These are phyloP conservation scores for Ahaetulla prasina DNA, from an alignment of 2,113 vertebrate genomes.

Conservation along the genomic window DNA sequence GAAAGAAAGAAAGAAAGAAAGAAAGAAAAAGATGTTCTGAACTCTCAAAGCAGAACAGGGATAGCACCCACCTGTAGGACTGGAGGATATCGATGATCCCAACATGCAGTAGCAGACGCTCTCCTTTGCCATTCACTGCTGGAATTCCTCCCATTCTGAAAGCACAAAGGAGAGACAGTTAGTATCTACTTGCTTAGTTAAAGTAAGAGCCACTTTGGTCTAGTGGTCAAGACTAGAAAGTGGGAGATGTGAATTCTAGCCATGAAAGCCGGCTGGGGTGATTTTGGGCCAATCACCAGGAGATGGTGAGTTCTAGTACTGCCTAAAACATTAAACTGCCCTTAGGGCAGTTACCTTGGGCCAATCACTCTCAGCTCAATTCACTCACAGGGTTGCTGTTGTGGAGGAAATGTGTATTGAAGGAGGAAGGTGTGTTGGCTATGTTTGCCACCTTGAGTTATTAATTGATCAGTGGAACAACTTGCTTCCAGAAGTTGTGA, in stretches of 20 bases:
- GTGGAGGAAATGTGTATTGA: not conserved
- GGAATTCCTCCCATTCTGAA: constrained; percentile 96
- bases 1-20: too few relatives aligned
- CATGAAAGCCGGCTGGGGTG: not conserved
- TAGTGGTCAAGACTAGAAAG: not conserved
- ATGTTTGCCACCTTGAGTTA: too few relatives aligned
- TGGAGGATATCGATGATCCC: constrained; percentile 97
- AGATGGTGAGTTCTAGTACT: not conserved
- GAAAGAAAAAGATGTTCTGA: not conserved
- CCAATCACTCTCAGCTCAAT: not conserved
- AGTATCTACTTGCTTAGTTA: not conserved
- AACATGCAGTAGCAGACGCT: constrained; percentile 88
- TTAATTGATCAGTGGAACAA: too few relatives aligned
- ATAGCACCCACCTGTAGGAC: constrained; percentile 84
- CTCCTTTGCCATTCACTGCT: constrained; percentile 89
- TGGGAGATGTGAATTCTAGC: not conserved
- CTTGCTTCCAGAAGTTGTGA: too few relatives aligned
- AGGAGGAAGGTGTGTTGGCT: not conserved
- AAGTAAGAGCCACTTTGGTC: not conserved
- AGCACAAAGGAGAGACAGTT: constrained; percentile 5
- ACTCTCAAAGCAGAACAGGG: not conserved
- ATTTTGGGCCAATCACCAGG: not conserved
- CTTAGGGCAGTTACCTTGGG: too few relatives aligned
- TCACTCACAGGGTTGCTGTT: not conserved
- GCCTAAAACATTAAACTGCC: not conserved